These are phyloP conservation scores for Athene cunicularia DNA, from an alignment of 2,113 vertebrate species.

Conservation along the genomic window DNA sequence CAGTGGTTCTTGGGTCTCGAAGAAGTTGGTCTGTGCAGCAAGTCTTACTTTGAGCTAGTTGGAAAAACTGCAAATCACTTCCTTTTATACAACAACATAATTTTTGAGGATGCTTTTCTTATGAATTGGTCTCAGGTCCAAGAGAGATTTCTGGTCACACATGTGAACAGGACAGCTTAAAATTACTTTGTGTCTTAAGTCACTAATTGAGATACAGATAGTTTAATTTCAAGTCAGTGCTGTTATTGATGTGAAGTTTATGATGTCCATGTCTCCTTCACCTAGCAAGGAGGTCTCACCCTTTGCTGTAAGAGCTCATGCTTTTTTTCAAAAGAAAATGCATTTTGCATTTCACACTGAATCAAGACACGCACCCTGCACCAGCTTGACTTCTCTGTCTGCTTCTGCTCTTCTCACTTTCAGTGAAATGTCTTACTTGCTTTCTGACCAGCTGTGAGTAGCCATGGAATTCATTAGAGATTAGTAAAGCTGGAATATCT, in stretches of 20 bases:
- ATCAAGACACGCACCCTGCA: background rate
- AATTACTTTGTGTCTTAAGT: background rate
- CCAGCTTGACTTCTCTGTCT: background rate
- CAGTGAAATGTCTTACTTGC: background rate
- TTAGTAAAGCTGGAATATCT: background rate
- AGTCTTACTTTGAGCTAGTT: background rate
- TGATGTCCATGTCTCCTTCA: background rate
- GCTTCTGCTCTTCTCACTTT: background rate
- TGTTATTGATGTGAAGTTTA: background rate
- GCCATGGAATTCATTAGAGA: background rate
- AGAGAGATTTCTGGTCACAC: background rate
- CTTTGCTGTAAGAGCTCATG: background rate
- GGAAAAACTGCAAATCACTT: background rate
- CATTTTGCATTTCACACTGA: background rate
- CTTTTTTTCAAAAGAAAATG: background rate
- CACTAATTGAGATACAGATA: background rate
- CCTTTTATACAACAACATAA: background rate
- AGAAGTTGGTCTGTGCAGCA: background rate
- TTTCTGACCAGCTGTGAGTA: background rate
- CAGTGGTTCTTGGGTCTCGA: background rate
- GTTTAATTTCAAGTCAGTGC: background rate
- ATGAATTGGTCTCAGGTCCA: background rate
- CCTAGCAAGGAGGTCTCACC: background rate
- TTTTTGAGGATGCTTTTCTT: background rate
- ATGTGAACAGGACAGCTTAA: background rate